Base-by-base conservation (phyloP, 2,888 invertebrate genomes). In the Molanna angustata region DNA sequence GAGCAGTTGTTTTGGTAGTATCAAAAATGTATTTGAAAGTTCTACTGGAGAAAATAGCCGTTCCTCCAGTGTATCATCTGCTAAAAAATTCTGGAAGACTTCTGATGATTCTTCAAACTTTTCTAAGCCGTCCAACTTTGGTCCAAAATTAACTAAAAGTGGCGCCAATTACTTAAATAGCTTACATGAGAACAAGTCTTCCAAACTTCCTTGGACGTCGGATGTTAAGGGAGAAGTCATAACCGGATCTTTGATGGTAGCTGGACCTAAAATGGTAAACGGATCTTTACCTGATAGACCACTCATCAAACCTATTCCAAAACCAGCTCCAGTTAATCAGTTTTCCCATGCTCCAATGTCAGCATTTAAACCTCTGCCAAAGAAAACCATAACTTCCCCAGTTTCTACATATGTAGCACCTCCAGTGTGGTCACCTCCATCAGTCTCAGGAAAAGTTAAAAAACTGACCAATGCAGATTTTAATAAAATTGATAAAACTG, bases 1-100 rank as follows among this genome's bases (percentile, higher is more conserved):
- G 92, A 88, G 83, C 62, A 88, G 78, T 63, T 80, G 90, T 57
- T 93, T 93, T 66, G 89, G 89, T 0, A 86, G 88, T 62, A 86
- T 93, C 27, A 91, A 90, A 68, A 86, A 87, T 31, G 78, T 85
- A 0, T 93, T 93, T 66, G 92, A 93, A 65, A 80, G 78, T 37
- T 75, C 65, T 4, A 49, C 51, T 18, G 45, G 54, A 6, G 59
- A 57, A 22, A 54, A 50, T 21, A 68, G 68, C 49, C 65, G 74
- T n/a, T 71, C 75, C 3, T 70, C 74, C n/a, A 76, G 74, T 59
- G 66, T 72, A 1, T 72, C 72, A 43, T 73, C 80, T 1, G 81
- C 82, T 3, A 76, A 79, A 59, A 77, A 74, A 35, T 83, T 83
- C 62, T 85, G 84, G 85, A 80, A 80, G 61, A 69, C 77, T 1